Conservation (phyloP, 2,888 invertebrate genomes). For the Lobophora halterata region DNA sequence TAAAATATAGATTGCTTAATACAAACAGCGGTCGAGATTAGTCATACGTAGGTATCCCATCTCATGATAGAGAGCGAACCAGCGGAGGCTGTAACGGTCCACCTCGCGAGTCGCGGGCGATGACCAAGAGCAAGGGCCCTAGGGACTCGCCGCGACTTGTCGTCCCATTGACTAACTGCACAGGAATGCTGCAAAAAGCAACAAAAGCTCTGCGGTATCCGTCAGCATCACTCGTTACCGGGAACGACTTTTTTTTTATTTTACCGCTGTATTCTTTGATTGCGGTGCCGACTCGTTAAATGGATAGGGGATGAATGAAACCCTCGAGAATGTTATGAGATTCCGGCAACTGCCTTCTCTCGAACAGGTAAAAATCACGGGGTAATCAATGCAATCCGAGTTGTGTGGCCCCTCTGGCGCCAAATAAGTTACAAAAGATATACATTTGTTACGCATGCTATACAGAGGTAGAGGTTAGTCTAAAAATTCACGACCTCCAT, state of each 20-base stretch:
- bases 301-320: conserved; percentile 24
- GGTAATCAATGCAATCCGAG: conserved; percentile 5
- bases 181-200: conserved; percentile 31
- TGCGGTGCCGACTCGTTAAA: conserved; percentile 6
- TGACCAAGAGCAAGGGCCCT: too few species aligned
- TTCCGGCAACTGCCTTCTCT: conserved; percentile 21
- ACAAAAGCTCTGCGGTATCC: conserved; percentile 14
- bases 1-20: conserved; percentile 6
- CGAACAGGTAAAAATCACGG: conserved; percentile 14
- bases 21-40: conserved; percentile 8
- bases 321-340: conserved; percentile 18
- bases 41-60: conserved; percentile 15
- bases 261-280: too few species aligned
- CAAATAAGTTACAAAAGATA: conserved; percentile 2
- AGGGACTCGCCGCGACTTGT: conserved; percentile 21
- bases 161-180: conserved; percentile 35
- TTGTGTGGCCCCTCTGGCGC: conserved; percentile 19
- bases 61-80: conserved; percentile 4
- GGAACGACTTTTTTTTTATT: too few species aligned
- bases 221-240: conserved; percentile 18
- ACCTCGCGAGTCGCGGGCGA: conserved; percentile 20
- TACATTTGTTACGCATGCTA: too few species aligned
- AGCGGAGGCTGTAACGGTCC: conserved; percentile 12
- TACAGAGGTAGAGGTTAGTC: too few species aligned
- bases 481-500: too few species aligned